These are phyloP conservation scores for Onchidella celtica DNA, from an alignment of 2,888 invertebrate species.

Conservation along the genomic window DNA sequence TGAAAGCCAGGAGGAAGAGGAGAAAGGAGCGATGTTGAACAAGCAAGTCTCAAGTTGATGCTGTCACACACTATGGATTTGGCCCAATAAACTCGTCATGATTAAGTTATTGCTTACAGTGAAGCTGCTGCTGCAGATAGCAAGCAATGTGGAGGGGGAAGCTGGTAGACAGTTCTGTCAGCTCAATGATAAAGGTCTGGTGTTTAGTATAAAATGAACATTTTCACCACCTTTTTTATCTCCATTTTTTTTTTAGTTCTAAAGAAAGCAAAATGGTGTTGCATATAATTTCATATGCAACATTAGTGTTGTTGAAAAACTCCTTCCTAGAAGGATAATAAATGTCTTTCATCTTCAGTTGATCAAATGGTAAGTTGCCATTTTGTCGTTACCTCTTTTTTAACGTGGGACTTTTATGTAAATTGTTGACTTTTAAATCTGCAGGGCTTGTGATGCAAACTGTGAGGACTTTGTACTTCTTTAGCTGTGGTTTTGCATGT, in stretches of 20 bases:
- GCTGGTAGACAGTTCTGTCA: background rate
- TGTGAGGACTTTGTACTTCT: no score
- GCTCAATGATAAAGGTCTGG: background rate
- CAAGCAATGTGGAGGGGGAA: background rate
- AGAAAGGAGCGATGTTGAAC: background rate
- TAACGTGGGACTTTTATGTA: background rate
- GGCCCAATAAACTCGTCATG: background rate
- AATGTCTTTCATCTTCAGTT: background rate
- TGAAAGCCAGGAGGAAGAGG: background rate
- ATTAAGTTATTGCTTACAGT: background rate
- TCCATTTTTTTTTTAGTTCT: background rate
- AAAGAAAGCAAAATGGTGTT: background rate
- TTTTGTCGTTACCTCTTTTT: background rate
- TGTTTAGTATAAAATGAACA: background rate
- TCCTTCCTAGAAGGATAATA: background rate
- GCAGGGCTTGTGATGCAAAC: background rate
- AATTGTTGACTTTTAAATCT: background rate
- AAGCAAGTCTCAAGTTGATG: background rate
- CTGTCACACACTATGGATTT: background rate
- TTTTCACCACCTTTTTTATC: background rate
- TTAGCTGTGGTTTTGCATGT: no score
- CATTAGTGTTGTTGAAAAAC: background rate
- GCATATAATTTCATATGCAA: background rate
- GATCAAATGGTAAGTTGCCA: background rate
- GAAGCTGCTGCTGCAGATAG: no score